These are phyloP conservation scores for Acanthococcus lagerstroemiae DNA, from an alignment of 2,888 invertebrate species.

Conservation along the genomic window DNA sequence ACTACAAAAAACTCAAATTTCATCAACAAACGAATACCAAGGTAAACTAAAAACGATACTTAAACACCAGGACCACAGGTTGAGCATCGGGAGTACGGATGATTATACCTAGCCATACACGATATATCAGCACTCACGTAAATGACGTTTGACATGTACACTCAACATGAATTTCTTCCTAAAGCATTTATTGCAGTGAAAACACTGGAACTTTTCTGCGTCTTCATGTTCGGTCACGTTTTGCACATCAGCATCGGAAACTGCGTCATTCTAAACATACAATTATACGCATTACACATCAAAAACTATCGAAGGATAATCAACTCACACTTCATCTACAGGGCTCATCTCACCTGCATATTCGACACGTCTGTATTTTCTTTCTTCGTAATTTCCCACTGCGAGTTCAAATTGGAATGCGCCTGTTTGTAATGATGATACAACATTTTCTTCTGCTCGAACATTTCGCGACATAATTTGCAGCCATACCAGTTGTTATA, in stretches of 20 bases:
- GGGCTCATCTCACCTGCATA: too few species aligned
- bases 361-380: too few species aligned
- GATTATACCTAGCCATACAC: too few species aligned
- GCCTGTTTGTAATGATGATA: slow-evolving; percentile 21
- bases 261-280: not conserved
- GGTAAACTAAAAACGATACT: too few species aligned
- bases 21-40: too few species aligned
- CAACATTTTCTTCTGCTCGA: slow-evolving; percentile 21
- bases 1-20: too few species aligned
- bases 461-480: slow-evolving; percentile 20
- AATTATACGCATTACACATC: not conserved
- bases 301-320: not conserved
- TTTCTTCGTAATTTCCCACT: too few species aligned
- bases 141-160: slow-evolving; percentile 24
- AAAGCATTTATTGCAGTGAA: slow-evolving; percentile 18
- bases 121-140: slow-evolving; percentile 21
- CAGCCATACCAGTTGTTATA: slow-evolving; percentile 23
- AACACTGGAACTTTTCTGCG: slow-evolving; percentile 20
- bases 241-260: not conserved
- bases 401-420: slow-evolving; percentile 19
- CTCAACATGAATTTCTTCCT: slow-evolving; percentile 15
- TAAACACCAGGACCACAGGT: too few species aligned
- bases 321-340: too few species aligned
- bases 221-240: slow-evolving; percentile 7
- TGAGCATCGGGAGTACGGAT: too few species aligned